Evolutionary conservation across 2,113 vertebrate genomes (phyloP), one percentile per base, ranked within the genome.

Genomic region (Bostrychus sinensis): DNA sequence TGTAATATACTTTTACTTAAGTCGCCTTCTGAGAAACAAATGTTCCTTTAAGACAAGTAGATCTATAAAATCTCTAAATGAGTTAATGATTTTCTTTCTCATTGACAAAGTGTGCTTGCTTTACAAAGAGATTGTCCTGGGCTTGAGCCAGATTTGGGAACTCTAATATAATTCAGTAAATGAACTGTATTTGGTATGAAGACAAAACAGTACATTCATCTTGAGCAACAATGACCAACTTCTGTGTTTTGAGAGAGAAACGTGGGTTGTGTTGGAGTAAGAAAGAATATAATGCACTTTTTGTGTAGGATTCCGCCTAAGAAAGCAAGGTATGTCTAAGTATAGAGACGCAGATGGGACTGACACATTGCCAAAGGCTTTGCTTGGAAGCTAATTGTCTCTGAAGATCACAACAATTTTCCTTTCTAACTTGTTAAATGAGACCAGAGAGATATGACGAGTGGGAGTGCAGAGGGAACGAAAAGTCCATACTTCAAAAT

Each of bases 401-500:
- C 82, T 25, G 55, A 10, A 51, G 78, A 85, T 67, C 63, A 46
- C 78, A 66, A 60, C 57, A 70, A 8, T 39, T 56, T 66, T 69
- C 69, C 38, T 61, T 62, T 78, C 66, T 51, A 62, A 77, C 56
- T 77, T 65, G 70, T 72, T 77, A 84, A 82, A 82, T 62, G 67
- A 78, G 77, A 81, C 66, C 79, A 62, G 69, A 66, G 72, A 69
- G 67, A 66, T 69, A 68, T 34, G 80, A 70, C 32, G 69, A 72
- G 81, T 78, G 73, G 85, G 82, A 36, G 78, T 43, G 50, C 36
- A 5, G 68, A 42, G 63, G 39, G 70, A 80, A 76, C 42, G 36
- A 70, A 69, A 80, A 71, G 70, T 80, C 59, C 62, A 82, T 69
- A 72, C 61, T 17, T 71, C 80, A 61, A 74, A 72, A 81, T 82